Percentiles rank a stretch among this genome's conserved stretches.
phyloP scores from a whole-genome alignment of 2,888 invertebrate species.

The Melanotus villosus region DNA sequence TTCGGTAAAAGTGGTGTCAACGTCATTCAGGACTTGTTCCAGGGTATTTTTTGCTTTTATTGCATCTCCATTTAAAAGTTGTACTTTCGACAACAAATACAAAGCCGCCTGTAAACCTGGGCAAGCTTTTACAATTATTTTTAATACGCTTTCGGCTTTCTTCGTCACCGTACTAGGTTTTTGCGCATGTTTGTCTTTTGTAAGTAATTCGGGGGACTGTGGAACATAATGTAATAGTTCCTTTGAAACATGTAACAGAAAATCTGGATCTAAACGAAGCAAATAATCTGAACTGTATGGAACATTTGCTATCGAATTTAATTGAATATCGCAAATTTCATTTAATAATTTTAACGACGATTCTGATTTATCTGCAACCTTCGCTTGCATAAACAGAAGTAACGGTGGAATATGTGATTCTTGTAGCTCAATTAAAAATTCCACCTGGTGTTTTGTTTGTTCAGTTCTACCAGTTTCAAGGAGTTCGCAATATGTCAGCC shows the following conservation, averaged over 20 bases:
- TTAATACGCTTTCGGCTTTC: conserved; percentile 77
- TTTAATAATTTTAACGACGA: conserved; percentile 75
- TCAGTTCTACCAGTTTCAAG: conserved; percentile 79
- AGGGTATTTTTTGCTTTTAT: conserved; percentile 80
- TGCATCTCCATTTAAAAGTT: conserved; percentile 85
- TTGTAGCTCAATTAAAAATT: conserved; percentile 87
- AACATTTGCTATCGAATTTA: conserved; percentile 70
- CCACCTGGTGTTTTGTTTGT: conserved; percentile 87
- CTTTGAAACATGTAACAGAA: conserved; percentile 83
- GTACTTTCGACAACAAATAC: conserved; percentile 83
- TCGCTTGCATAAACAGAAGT: conserved; percentile 79
- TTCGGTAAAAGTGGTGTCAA: conserved; percentile 86
- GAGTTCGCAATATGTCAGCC: conserved; percentile 87
- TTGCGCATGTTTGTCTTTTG: conserved; percentile 27
- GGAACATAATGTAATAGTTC: conserved; percentile 85
- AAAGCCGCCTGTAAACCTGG: conserved; percentile 82
- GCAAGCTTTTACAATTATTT: conserved; percentile 82
- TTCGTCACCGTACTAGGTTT: conserved; percentile 68
- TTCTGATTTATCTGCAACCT: conserved; percentile 72
- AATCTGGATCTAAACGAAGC: conserved; percentile 85
- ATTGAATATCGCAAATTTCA: conserved; percentile 74
- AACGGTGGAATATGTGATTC: conserved; percentile 79
- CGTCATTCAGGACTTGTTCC: conserved; percentile 79
- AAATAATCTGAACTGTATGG: conserved; percentile 85
- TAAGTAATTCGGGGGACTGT: conserved; percentile 60